Base-by-base conservation (phyloP, 2,113 vertebrate species). In the Chaetops frenatus region DNA sequence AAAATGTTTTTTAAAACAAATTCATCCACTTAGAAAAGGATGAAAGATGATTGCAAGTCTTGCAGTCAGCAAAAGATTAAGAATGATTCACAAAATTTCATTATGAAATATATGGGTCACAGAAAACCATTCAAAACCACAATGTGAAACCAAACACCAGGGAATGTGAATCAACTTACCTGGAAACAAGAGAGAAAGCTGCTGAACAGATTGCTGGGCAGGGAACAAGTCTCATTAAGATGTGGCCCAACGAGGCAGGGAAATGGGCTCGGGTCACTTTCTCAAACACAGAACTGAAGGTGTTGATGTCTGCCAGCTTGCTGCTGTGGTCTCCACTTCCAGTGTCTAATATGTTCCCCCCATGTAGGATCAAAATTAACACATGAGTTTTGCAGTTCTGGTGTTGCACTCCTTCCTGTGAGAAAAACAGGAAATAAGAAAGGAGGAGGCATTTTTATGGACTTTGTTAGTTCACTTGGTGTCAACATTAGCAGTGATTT, bases 181-280 rank as follows among this genome's bases (percentile, higher is more conserved):
- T 99, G 77, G 99, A 99, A 94, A 99, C 98, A 56, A 99, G 98
- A 9, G 99, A 98, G 98, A 99, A 99, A 82, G 99, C 99, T 82
- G 99, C 98, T 1, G 99, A 98, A 64, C 99, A 99, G 95, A 99
- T 98, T 19, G 99, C 98, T 10, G 99, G 99, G 95, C 99, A 99
- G 18, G 99, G 97, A 95, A 99, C 99, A 44, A 99, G 98, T 76
- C 98, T 98, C 95, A 99, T 98, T 88, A 98, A 98, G 95, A 99
- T 98, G 40, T 99, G 99, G 40, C 99, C 98, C 29, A 98, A 96
- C 28, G 98, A 98, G 0, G 99, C 98, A 16, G 99, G 98, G 94
- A 99, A 99, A 93, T 99, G 99, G 12, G 97, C 99, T 17, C 81
- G 97, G 2, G 97, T 98, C 95, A 99, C 99, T 94, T 99, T 99